A percentile compares a stretch with the other conserved stretches of the same genome.
phyloP scores from a whole-genome alignment of 2,797 vertebrate species.

The Sebastes kiyomatsui region DNA sequence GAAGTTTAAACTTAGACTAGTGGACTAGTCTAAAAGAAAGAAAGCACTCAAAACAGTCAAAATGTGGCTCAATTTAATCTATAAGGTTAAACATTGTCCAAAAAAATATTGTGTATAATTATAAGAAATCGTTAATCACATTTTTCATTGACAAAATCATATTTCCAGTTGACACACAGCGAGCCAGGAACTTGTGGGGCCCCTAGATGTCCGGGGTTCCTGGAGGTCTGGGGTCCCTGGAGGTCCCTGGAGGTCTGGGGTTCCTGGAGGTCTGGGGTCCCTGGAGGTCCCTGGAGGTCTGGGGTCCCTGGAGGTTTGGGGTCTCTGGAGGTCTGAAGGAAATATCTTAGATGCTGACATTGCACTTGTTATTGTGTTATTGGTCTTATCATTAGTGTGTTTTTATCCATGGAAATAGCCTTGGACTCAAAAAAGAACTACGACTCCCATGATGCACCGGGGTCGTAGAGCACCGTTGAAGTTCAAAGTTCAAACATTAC shows the following conservation, averaged over 20 bases:
- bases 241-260: neutral
- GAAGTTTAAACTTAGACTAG: no score
- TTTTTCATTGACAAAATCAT: neutral
- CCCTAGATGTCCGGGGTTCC: neutral
- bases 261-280: neutral
- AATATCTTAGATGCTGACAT: neutral
- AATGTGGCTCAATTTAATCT: no score
- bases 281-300: neutral
- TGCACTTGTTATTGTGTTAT: no score
- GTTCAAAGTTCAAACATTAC: constrained; percentile 77
- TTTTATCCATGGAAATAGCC: neutral
- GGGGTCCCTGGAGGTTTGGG: no score
- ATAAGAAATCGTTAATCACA: no score
- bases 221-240: neutral
- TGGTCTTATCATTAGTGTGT: neutral
- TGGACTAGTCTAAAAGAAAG: no score
- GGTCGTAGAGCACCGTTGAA: constrained; percentile 12
- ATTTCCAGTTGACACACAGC: neutral
- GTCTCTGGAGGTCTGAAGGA: neutral
- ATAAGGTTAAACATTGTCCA: no score
- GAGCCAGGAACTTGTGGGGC: neutral
- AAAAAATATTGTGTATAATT: no score
- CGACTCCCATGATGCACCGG: constrained; percentile 69
- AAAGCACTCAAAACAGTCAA: no score
- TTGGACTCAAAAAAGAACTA: constrained; percentile 41